Conservation (phyloP, 2,797 vertebrate genomes). For the Enteromius fasciolatus region DNA sequence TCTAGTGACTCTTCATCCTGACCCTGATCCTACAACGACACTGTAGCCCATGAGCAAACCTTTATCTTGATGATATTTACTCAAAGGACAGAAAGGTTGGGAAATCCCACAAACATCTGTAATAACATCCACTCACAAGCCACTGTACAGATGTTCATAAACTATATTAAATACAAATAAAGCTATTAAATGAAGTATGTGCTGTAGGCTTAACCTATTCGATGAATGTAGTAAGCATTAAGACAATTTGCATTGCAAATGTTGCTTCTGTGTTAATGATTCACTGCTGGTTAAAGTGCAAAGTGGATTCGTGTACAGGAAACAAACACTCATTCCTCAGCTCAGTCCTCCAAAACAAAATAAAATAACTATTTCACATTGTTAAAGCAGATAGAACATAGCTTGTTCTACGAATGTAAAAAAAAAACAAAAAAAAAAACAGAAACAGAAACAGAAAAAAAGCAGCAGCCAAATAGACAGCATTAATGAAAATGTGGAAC, state of each 20-base stretch:
- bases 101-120: slow-evolving; percentile 2
- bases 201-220: not conserved
- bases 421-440: not conserved
- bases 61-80: slow-evolving; percentile 26
- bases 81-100: slow-evolving; percentile 4
- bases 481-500: slow-evolving; percentile 1
- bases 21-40: not conserved
- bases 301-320: not conserved
- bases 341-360: slow-evolving; percentile 1
- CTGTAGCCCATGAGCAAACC: not conserved
- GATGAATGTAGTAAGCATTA: slow-evolving; percentile 12
- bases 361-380: not conserved
- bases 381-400: slow-evolving; percentile 11
- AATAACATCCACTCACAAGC: not conserved
- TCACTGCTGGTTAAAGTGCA: slow-evolving; percentile 68
- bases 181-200: not conserved
- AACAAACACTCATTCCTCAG: not conserved
- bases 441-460: not conserved
- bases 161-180: not conserved
- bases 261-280: slow-evolving; percentile 68
- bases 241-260: slow-evolving; percentile 5
- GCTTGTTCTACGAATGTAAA: not conserved
- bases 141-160: not conserved
- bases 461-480: not conserved
- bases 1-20: not conserved